phyloP scores from a whole-genome alignment of 2,113 vertebrate species.

The Theropithecus gelada region DNA sequence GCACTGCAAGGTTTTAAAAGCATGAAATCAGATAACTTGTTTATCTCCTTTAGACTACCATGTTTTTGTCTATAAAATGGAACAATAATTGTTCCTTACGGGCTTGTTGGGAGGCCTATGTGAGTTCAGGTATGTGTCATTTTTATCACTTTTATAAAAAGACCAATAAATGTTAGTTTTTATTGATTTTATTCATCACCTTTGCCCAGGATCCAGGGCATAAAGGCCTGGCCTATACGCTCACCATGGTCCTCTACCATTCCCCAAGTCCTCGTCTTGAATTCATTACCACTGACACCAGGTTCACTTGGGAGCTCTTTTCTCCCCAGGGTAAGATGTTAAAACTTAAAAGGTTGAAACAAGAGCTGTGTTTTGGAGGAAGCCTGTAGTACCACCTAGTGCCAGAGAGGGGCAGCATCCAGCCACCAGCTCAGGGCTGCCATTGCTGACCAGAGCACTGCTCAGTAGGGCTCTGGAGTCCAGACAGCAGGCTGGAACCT shows the following conservation, averaged over 20 bases:
- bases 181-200: not conserved
- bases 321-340: not conserved
- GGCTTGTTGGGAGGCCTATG: not conserved
- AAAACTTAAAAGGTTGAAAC: not conserved
- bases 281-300: not conserved
- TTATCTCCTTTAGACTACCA: not conserved
- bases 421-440: not conserved
- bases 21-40: not conserved
- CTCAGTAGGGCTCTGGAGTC: not conserved
- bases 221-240: not conserved
- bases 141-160: not conserved
- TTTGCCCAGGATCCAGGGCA: not conserved
- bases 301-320: not conserved
- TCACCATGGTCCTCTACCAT: not conserved
- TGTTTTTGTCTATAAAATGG: not conserved
- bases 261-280: not conserved
- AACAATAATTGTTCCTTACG: not conserved
- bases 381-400: not conserved
- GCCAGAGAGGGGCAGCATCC: slow-evolving; percentile 46
- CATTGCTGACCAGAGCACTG: not conserved
- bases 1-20: not conserved
- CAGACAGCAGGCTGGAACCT: not conserved
- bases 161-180: not conserved
- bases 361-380: not conserved
- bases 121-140: not conserved